Evolutionary conservation across 2,113 vertebrate species (phyloP), one percentile per base, ranked within the genome.

Genomic region (Turdus rufiventris): DNA sequence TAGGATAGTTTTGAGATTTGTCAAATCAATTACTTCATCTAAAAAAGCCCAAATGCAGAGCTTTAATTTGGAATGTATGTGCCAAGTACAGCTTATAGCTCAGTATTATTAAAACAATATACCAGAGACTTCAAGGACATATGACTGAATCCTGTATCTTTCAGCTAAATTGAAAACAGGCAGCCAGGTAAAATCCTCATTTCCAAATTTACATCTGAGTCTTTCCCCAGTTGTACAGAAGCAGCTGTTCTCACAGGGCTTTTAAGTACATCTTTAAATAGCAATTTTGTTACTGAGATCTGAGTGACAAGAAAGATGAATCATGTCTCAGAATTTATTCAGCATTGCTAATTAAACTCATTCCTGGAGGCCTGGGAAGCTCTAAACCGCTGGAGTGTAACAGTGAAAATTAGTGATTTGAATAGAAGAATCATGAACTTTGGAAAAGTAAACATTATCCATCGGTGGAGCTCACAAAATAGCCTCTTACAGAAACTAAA

Each of bases 361-460:
- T 97, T 98, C 97, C 96, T 96, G 42, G 80, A 96, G 68, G 90
- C 92, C 92, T 94, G 65, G 60, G 93, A 95, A 96, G 96, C 96
- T 91, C 95, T 77, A 91, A 97, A 79, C 88, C 96, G 76, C 88
- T 96, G 94, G 94, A 91, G 94, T 89, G 95, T 94, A 96, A 85
- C 97, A 88, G 76, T 65, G 94, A 93, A 97, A 97, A 97, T 96
- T 76, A 96, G 96, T 89, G 91, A 94, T 97, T 97, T 97, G 96
- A 95, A 97, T 85, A 91, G 94, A 93, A 97, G 95, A 96, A 96
- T 88, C 76, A 31, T 94, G 95, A 97, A 97, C 97, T 98, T 97
- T 92, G 94, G 96, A 96, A 97, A 98, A 98, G 97, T 97, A 97
- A 97, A 97, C 94, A 97, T 97, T 91, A 94, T 66, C 95, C 73